Evolutionary conservation across 2,113 vertebrate genomes (phyloP), one percentile per base, ranked within the genome.

Genomic region (Nothobranchius kuhntae): DNA sequence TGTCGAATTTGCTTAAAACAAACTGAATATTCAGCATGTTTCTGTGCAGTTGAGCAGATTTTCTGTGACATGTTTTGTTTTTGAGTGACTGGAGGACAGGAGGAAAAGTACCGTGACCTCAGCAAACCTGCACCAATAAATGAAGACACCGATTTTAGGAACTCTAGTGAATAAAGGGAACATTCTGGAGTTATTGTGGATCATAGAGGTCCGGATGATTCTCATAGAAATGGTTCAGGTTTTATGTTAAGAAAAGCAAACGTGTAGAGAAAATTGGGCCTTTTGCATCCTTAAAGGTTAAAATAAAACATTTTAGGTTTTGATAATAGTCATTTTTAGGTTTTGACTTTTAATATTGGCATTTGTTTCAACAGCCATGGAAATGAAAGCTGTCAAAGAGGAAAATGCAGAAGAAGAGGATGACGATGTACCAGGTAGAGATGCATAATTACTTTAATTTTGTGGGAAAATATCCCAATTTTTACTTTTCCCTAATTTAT

Each of bases 401-500:
- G 96, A 96, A 91, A 95, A 96, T 78, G 96, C 95, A 78, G 98
- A 99, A 69, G 97, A 99, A 73, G 97, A 99, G 70, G 97, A 99
- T 55, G 98, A 99, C n/a, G 96, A 99, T 40, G 97, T 99, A 77
- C 97, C 97, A 91, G 97, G 97, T 98, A 93, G 21, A 72, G 21
- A 72, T n/a, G 36, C 7, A 35, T 0, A 26, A 13, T 50, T 11
- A 3, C 2, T 11, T 46, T 10, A 15, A n/a, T 35, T 35, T 2
- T 1, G 8, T 55, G 13, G 35, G 11, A n/a, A 17, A 24, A 24
- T 11, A 35, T 30, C 42, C 1, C 2, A 9, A 44, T 44, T 10
- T 44, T 12, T 44, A 44, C 7, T 38, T 4, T 7, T 48, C 13
- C 21, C 21, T 21, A 21, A 21, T 21, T 21, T 1, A 21, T 21